Conservation (phyloP, 2,113 vertebrate genomes). For the Campylomormyrus numenius region DNA sequence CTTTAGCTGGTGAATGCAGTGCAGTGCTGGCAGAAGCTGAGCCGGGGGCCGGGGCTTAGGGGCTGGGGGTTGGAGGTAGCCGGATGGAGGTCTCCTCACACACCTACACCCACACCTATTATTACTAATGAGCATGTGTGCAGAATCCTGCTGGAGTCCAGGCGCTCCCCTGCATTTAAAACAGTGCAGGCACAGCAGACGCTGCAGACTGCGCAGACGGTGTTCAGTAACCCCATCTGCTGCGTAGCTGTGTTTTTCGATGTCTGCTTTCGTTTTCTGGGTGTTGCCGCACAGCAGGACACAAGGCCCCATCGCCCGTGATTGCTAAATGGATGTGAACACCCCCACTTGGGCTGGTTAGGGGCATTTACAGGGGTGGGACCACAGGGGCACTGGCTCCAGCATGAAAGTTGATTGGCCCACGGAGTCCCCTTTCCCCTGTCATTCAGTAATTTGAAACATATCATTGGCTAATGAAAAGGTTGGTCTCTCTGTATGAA, state of each 20-base stretch:
- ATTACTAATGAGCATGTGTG: constrained; percentile 51
- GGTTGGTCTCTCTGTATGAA: neutral
- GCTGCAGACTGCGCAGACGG: constrained; percentile 33
- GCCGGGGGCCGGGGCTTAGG: constrained; percentile 20
- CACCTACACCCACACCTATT: constrained; percentile 46
- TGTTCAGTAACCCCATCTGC: constrained; percentile 37
- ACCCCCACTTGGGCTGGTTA: neutral
- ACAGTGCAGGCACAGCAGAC: constrained; percentile 22
- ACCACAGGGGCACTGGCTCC: neutral
- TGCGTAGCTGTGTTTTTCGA: neutral
- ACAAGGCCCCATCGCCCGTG: neutral
- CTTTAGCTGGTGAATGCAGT: neutral
- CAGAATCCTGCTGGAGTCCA: constrained; percentile 28
- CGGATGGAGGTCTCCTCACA: constrained; percentile 49
- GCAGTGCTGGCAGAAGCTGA: neutral
- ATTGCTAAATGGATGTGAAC: neutral
- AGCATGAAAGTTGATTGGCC: neutral
- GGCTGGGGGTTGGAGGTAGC: constrained; percentile 40
- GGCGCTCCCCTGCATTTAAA: constrained; percentile 17
- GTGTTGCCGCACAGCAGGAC: neutral
- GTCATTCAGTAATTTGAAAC: neutral
- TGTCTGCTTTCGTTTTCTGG: neutral
- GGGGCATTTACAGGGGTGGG: neutral
- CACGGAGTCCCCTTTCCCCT: neutral
- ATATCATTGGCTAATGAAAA: neutral